phyloP scores from a whole-genome alignment of 2,888 invertebrate genomes.

The Scaeva pyrastri region DNA sequence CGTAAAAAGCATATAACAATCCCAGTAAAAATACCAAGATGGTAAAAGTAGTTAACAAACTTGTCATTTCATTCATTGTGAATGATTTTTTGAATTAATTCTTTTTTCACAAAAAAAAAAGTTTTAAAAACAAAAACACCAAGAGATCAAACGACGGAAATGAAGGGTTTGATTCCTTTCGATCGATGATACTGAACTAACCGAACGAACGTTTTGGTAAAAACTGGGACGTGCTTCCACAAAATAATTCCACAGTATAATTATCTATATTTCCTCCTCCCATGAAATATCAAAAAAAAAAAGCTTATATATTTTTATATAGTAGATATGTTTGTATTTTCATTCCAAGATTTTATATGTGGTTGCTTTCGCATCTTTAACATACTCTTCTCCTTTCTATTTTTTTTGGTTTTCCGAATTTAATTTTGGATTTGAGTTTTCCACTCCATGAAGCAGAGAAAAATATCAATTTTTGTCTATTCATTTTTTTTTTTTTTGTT shows the following conservation, averaged over 20 bases:
- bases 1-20: slow-evolving; percentile 89
- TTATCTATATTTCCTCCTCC: slow-evolving; percentile 32
- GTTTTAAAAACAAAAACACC: slow-evolving; percentile 12
- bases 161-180: slow-evolving; percentile 35
- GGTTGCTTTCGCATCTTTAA: slow-evolving; percentile 28
- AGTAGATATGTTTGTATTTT: slow-evolving; percentile 1
- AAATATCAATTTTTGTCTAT: slow-evolving; percentile 12
- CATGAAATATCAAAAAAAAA: slow-evolving; percentile 43
- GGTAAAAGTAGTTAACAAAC: slow-evolving; percentile 89
- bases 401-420: slow-evolving; percentile 23
- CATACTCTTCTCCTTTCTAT: neutral
- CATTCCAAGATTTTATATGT: slow-evolving; percentile 24
- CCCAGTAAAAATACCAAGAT: slow-evolving; percentile 88
- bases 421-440: slow-evolving; percentile 69
- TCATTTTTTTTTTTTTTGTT: neutral
- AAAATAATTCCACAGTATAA: slow-evolving; percentile 80
- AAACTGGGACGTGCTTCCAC: slow-evolving; percentile 81
- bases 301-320: neutral
- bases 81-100: slow-evolving; percentile 27
- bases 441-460: slow-evolving; percentile 47
- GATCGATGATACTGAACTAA: slow-evolving; percentile 80
- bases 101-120: neutral
- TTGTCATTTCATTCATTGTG: slow-evolving; percentile 86
- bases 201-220: slow-evolving; percentile 81
- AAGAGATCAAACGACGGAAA: slow-evolving; percentile 28